Base-by-base conservation (phyloP, 2,888 invertebrate genomes). In the Caenorhabditis sp. region DNA sequence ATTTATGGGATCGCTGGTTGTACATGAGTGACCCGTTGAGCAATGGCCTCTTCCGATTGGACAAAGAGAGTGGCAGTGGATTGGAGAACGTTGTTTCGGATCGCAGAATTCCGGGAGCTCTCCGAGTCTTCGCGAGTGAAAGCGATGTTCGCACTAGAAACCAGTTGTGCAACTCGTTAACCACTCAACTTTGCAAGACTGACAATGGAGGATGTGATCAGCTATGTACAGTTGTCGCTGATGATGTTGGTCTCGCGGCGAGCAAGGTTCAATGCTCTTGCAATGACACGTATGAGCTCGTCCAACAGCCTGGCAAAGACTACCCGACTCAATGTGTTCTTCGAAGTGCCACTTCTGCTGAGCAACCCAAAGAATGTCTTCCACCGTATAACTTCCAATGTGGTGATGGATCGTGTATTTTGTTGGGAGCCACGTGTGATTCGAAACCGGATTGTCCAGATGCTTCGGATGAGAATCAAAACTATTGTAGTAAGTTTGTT, bases 371-470 rank as follows among this genome's bases (percentile, higher is more conserved):
- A 58, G 62, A 70, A 49, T 87, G 87, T 70, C 77, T 82, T 43
- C 83, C 84, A 3, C 87, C 86, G 10, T 85, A 87, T 82, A 87
- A 87, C 74, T 87, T 87, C 83, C 85, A 84, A 60, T 87, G 85
- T 67, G 83, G 77, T 60, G 78, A 81, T 62, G 86, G 87, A 10
- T 71, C 74, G 14, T 97, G 97, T 88, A 93, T 97, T 82, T 93
- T 94, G 85, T 92, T 94, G 87, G 93, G 94, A 0, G 96, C 95
- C 94, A 86, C 88, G 49, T 89, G 89, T 77, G 88, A 89, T 63
- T 94, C 95, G 86, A 95, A 96, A 88, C 94, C 95, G 84, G 96
- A 97, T 88, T 97, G 97, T 88, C 93, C 70, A 38, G 96, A 97
- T 88, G 95, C 95, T 10, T 94, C 94, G 3, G 97, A 99, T 86